Base-by-base conservation (phyloP, 2,113 vertebrate genomes). In the Prionailurus viverrinus region DNA sequence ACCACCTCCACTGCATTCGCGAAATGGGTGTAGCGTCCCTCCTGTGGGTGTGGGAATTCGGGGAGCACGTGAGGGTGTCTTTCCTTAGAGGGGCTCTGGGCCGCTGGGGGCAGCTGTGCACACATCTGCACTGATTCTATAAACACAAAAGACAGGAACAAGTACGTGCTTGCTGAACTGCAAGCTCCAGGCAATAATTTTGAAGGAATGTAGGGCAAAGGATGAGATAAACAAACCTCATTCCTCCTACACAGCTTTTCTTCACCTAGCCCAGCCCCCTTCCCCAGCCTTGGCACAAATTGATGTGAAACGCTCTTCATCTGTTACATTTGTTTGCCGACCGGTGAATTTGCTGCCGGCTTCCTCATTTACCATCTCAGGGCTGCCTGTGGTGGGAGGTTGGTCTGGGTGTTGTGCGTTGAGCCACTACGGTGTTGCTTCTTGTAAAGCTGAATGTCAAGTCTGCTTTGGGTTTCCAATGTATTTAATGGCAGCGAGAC, bases 391-490 rank as follows among this genome's bases (percentile, higher is more conserved):
- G 45, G 33, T 33, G 33, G 33, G 12, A 69, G 23, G 1, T 31
- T 21, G 31, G 2, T 87, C 48, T 86, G 27, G 55, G n/a, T 13
- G 5, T 21, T 79, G 15, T 41, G 5, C 83, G 19, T 25, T 82
- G 58, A 88, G 55, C 53, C 39, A 15, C 36, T n/a, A 0, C 0
- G 4, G 8, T 39, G 13, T 71, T 80, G 25, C 41, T 16, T 92
- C 39, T 16, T 31, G 13, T 41, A 68, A 81, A 92, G 41, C 39
- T 41, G 58, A 89, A 63, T 29, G 36, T 71, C 11, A 7, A 61
- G 66, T 69, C 87, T 93, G 69, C 65, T 78, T n/a, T 96, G 58
- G 25, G 21, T 81, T 88, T 89, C 65, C 19, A 16, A 1, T 41
- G 25, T 19, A 63, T 71, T 85, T 91, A 81, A 53, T 71, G 68